Evolutionary conservation across 1,140 invertebrate genomes (phyloP).

Genomic region (Procambarus clarkii): DNA sequence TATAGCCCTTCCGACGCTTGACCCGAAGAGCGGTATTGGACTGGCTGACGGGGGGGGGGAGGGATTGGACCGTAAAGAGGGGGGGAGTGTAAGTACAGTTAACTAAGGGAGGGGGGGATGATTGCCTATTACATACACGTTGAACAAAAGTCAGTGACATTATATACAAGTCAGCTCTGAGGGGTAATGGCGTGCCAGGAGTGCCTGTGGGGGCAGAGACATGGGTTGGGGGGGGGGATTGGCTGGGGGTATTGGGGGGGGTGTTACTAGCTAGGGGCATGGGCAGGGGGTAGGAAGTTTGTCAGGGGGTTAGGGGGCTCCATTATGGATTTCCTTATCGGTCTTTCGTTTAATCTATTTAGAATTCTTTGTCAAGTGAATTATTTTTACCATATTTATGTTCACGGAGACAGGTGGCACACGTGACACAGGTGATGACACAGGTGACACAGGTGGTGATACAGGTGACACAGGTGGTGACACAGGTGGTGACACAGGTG

Average conservation of each 20-base stretch:
- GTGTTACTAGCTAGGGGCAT: too few species aligned
- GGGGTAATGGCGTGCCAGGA: neutral
- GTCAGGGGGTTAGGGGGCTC: too few species aligned
- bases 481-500: too few species aligned
- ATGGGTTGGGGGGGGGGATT: neutral
- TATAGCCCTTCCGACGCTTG: neutral
- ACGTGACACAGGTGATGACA: too few species aligned
- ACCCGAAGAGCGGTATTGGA: slow-evolving; percentile 35
- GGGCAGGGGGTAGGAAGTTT: too few species aligned
- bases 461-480: too few species aligned
- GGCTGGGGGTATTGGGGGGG: neutral
- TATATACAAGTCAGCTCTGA: slow-evolving; percentile 31
- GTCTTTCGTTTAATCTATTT: too few species aligned
- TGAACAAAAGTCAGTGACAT: slow-evolving; percentile 62
- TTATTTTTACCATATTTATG: too few species aligned
- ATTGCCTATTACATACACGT: slow-evolving; percentile 58
- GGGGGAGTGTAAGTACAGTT: slow-evolving; percentile 29
- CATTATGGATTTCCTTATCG: too few species aligned
- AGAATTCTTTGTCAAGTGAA: too few species aligned
- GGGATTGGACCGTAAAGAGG: slow-evolving; percentile 25
- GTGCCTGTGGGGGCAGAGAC: neutral
- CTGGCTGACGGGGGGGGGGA: neutral
- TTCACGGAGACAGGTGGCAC: too few species aligned
- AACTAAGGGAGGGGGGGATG: slow-evolving; percentile 50
- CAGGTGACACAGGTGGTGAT: too few species aligned